Conservation (phyloP, 2,888 invertebrate genomes). For the Disparrhopalites patrizii region DNA sequence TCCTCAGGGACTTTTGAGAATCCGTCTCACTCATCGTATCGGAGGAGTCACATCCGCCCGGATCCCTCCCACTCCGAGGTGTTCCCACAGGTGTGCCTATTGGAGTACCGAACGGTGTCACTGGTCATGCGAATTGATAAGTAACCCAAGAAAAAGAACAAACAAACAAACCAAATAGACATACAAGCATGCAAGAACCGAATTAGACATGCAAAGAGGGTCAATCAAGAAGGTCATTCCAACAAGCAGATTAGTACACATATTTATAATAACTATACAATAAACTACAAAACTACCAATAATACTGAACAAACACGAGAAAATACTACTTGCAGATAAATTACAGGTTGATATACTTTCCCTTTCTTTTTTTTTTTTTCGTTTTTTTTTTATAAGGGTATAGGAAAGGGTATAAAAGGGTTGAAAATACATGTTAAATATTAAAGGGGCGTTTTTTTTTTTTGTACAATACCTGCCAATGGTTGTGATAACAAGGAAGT, state of each 20-base stretch:
- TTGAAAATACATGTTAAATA: background rate
- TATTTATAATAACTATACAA: too few relatives aligned
- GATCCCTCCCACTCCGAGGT: conserved; percentile 51
- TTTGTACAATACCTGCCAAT: conserved; percentile 19
- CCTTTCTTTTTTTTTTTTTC: too few relatives aligned
- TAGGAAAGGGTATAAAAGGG: background rate
- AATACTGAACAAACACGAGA: background rate
- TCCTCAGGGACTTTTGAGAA: conserved; percentile 54
- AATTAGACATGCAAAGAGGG: background rate
- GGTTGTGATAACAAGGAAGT: conserved; percentile 25
- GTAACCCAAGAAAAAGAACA: conserved; percentile 24
- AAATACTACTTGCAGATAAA: background rate
- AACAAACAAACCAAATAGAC: conserved; percentile 25
- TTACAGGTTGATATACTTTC: background rate
- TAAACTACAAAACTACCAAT: background rate
- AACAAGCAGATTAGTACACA: background rate
- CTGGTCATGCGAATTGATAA: conserved; percentile 47
- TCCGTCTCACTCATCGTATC: conserved; percentile 56
- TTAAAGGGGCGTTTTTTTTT: too few relatives aligned
- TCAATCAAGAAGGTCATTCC: conserved; percentile 8
- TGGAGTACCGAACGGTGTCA: conserved; percentile 51
- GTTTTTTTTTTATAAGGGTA: background rate
- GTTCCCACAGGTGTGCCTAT: conserved; percentile 50
- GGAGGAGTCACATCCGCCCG: conserved; percentile 53
- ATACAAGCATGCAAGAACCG: conserved; percentile 32